A percentile compares a stretch with the other conserved stretches of the same genome.
These are phyloP conservation scores for Acleris holmiana DNA, from an alignment of 2,888 invertebrate species.

Conservation along the genomic window DNA sequence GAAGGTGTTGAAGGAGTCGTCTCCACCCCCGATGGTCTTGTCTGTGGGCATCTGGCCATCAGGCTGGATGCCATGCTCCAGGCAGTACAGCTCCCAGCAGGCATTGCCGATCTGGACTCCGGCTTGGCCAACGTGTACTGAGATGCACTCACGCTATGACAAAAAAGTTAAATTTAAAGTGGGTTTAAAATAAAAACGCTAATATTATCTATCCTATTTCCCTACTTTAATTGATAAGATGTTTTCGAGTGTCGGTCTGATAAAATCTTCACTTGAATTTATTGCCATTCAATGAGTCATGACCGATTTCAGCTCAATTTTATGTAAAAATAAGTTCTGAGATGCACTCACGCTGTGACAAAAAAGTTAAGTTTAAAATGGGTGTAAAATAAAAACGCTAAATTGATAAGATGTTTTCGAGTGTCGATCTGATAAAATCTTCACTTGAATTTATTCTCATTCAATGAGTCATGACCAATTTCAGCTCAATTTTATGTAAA, in stretches of 20 bases:
- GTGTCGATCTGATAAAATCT: no score
- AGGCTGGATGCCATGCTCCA: constrained; percentile 96
- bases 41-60: constrained; percentile 97
- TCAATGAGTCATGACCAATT: neutral
- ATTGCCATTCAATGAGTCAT: neutral
- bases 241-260: no score
- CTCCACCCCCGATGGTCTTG: constrained; percentile 95
- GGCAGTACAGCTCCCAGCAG: constrained; percentile 95
- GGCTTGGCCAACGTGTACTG: constrained; percentile 85
- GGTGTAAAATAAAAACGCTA: no score
- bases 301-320: neutral
- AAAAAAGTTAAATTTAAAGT: neutral
- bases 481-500: neutral
- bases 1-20: constrained; percentile 98
- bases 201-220: no score
- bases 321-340: neutral
- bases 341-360: no score
- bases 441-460: no score
- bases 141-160: constrained; percentile 86
- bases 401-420: no score
- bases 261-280: no score
- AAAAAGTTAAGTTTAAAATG: neutral
- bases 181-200: no score
- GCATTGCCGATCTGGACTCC: constrained; percentile 96
- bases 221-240: no score